Evolutionary conservation across 2,888 invertebrate species (phyloP).

Genomic region (Eristalis arbustorum): DNA sequence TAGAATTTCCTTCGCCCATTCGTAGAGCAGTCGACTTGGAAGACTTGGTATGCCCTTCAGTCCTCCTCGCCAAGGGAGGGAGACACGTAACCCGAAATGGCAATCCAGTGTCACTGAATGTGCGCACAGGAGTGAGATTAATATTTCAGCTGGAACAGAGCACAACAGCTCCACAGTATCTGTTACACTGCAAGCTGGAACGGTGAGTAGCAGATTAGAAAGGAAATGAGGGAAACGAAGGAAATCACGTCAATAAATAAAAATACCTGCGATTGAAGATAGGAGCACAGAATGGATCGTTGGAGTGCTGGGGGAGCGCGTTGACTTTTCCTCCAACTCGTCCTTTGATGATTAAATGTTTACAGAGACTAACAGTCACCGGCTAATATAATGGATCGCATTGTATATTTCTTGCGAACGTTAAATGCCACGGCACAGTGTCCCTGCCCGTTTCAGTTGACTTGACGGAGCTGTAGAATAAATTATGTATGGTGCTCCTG

Average conservation of each 20-base stretch:
- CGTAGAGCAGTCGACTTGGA: neutral
- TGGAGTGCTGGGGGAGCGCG: neutral
- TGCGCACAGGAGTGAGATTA: conserved; percentile 31
- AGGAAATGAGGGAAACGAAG: conserved; percentile 45
- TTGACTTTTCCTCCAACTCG: conserved; percentile 1
- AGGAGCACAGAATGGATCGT: neutral
- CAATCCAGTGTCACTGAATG: conserved; percentile 24
- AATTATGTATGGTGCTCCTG: conserved; percentile 19
- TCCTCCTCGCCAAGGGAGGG: neutral
- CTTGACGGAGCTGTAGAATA: conserved; percentile 11
- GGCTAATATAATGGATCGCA: conserved; percentile 49
- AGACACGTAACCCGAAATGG: conserved; percentile 26
- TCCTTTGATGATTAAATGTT: conserved; percentile 50
- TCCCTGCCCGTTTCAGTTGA: neutral
- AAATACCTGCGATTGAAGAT: conserved; percentile 35
- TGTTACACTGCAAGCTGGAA: conserved; percentile 17
- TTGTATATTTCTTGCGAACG: conserved; percentile 41
- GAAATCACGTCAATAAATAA: conserved; percentile 64
- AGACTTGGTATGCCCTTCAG: neutral
- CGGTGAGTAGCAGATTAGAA: conserved; percentile 14
- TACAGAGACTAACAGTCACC: conserved; percentile 27
- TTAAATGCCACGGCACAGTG: conserved; percentile 26
- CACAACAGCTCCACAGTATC: conserved; percentile 5
- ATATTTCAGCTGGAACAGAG: conserved; percentile 41
- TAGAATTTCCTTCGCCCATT: neutral